Evolutionary conservation across 2,888 invertebrate genomes (phyloP).

Genomic region (Arenicola marina): DNA sequence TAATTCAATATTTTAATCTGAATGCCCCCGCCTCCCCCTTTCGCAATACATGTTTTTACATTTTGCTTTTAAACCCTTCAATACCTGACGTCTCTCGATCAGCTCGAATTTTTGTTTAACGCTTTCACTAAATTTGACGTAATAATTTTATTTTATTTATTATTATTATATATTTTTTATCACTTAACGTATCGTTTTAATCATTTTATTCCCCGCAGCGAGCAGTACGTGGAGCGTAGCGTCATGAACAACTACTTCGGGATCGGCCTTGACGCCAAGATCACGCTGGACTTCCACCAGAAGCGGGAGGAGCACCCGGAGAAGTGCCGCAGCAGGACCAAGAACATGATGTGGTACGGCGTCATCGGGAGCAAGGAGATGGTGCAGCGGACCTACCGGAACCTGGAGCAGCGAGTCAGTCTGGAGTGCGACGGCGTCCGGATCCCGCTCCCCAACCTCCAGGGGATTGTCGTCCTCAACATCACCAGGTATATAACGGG

Average conservation of each 20-base stretch:
- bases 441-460: conserved; percentile 91
- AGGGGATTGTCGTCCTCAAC: conserved; percentile 95
- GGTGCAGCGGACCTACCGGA: conserved; percentile 87
- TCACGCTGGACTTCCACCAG: conserved; percentile 94
- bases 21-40: too few relatives aligned
- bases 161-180: too few relatives aligned
- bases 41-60: too few relatives aligned
- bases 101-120: too few relatives aligned
- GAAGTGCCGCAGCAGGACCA: conserved; percentile 72
- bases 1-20: too few relatives aligned
- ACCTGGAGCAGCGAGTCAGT: conserved; percentile 92
- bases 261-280: conserved; percentile 97
- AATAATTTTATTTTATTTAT: too few relatives aligned
- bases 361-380: conserved; percentile 68
- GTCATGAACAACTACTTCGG: conserved; percentile 99
- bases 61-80: too few relatives aligned
- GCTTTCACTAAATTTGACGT: too few relatives aligned
- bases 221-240: conserved; percentile 86
- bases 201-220: conserved; percentile 65
- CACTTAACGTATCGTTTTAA: too few relatives aligned
- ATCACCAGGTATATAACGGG: conserved; percentile 76
- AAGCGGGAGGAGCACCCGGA: conserved; percentile 97
- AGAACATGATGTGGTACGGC: conserved; percentile 56
- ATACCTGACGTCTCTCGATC: too few relatives aligned
- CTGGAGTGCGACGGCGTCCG: conserved; percentile 95